A percentile compares a stretch with the other conserved stretches of the same genome.
Evolutionary conservation across 2,113 vertebrate genomes (phyloP).

Genomic region (Callipepla californica): DNA sequence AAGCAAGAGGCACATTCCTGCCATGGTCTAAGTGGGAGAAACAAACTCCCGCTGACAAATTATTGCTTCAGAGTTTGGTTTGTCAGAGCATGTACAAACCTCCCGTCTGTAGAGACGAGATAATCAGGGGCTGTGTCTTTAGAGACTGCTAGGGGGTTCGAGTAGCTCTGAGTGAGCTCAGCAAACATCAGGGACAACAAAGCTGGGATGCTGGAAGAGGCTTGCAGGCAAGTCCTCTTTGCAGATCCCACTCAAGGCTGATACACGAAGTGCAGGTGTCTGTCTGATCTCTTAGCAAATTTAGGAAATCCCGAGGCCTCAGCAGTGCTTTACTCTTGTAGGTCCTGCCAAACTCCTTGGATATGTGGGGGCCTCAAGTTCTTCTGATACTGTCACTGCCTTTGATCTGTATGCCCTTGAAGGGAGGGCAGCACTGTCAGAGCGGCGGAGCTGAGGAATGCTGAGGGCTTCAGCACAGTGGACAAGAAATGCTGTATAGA

Average conservation of each 20-base stretch:
- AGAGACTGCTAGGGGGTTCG: not conserved
- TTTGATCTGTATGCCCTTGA: not conserved
- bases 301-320: not conserved
- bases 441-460: not conserved
- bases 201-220: not conserved
- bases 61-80: not conserved
- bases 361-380: not conserved
- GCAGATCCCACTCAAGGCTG: not conserved
- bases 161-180: not conserved
- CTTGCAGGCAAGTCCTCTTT: not conserved
- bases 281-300: not conserved
- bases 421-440: not conserved
- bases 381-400: not conserved
- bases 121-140: slow-evolving; percentile 14
- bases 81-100: slow-evolving; percentile 17
- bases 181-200: not conserved
- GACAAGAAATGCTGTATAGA: fast-evolving
- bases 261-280: not conserved
- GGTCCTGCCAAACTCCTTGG: not conserved
- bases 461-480: fast-evolving
- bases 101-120: slow-evolving; percentile 19
- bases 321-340: not conserved
- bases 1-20: not conserved
- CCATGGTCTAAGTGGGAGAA: not conserved
- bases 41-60: not conserved